Base-by-base conservation (phyloP, 2,888 invertebrate species). In the Pristionchus arcanus region DNA sequence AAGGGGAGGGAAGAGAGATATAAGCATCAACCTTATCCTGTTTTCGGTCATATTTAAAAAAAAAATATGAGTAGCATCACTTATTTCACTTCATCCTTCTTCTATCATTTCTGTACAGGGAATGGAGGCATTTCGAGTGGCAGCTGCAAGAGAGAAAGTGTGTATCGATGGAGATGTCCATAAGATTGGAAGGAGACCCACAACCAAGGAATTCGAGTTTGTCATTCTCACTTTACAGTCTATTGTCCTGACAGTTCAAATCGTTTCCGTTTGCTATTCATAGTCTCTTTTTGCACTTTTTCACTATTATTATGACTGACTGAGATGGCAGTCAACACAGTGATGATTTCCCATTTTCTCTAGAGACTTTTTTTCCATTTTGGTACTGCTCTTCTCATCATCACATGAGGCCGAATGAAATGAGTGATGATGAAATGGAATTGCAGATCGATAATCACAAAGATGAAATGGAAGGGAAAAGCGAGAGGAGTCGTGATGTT, bases 401-500 rank as follows among this genome's bases (percentile, higher is more conserved):
- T 71, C 31, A 11, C 13, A 34, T 15, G 34, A 42, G 77, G 37
- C 5, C 15, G 34, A 31, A 31, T 9, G 31, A 2, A 49, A 28
- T n/a, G 2, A 42, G 86, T 66, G 5, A 63, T 21, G 28, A 59
- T n/a, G n/a, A 11, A 66, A 55, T 7, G 28, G 66, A 37, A 2
- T 53, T 53, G 16, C 93, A 96, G 96, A 92, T 95, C 96, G 71
- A 96, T 97, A 89, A 96, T 97, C 88, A 96, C 96, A 74, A 96
- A 96, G 84, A 96, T 97, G 95, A 91, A 91, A 49, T 74, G 88
- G n/a, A 91, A 91, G 25, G 89, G 92, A 55, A 96, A 96, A 92
- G 97, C 97, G 66, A 95, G 96, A 86, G 97, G 96, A 16, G 97
- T 97, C 55, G 96, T 97, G 37, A 96, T 97, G 95, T 97, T 97